Evolutionary conservation across 2,888 invertebrate species (phyloP).

Genomic region (Meliscaeva auricollis): DNA sequence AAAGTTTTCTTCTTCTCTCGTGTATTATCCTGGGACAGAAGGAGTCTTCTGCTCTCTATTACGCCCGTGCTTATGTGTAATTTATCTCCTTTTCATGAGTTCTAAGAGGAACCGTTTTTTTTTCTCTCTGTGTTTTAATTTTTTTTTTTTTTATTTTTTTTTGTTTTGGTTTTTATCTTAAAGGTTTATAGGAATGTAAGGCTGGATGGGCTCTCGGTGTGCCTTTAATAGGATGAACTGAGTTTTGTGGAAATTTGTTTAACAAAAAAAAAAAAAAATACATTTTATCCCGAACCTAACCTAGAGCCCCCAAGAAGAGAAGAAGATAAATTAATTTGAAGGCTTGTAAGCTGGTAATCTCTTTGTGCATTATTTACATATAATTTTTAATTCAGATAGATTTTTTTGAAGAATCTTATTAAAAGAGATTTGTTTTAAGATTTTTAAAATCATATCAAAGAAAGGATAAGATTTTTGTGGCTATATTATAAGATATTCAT

Average conservation of each 20-base stretch:
- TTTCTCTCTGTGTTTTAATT: conserved; percentile 14
- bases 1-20: conserved; percentile 33
- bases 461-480: too few relatives aligned
- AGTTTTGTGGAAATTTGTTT: conserved; percentile 6
- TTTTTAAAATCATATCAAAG: not conserved
- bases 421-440: conserved; percentile 18
- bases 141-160: conserved; percentile 4
- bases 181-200: conserved; percentile 5
- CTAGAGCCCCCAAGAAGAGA: not conserved
- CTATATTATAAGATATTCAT: too few relatives aligned
- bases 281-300: not conserved
- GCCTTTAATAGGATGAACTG: conserved; percentile 35
- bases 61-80: conserved; percentile 52
- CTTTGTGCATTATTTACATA: conserved; percentile 25
- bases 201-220: not conserved
- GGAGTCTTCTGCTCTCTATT: conserved; percentile 39
- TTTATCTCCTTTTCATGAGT: conserved; percentile 48
- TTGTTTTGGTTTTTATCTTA: not conserved
- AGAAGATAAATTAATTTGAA: conserved; percentile 33
- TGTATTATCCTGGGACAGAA: conserved; percentile 30
- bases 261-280: conserved; percentile 13
- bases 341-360: conserved; percentile 34
- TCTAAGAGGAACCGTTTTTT: conserved; percentile 18
- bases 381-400: conserved; percentile 24
- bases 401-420: conserved; percentile 8